A percentile compares a stretch with the other conserved stretches of the same genome.
phyloP scores from a whole-genome alignment of 2,888 invertebrate genomes.

The Drepana falcataria region DNA sequence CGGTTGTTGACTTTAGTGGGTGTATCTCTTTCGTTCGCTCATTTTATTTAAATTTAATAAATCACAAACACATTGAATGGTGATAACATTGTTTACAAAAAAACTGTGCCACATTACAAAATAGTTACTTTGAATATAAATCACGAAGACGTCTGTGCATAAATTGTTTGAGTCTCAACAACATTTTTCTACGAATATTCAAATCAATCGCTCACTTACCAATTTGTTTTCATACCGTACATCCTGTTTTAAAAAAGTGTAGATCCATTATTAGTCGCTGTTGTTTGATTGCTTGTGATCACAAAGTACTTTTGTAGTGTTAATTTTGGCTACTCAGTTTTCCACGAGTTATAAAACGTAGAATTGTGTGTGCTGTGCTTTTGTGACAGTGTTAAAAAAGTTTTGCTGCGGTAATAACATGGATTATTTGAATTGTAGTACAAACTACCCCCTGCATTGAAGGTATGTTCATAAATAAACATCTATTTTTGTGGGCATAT shows the following conservation, averaged over 20 bases:
- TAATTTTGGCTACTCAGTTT: background rate
- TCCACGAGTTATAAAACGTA: background rate
- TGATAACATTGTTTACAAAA: background rate
- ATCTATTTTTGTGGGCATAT: conserved; percentile 16
- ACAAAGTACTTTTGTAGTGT: background rate
- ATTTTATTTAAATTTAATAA: conserved; percentile 11
- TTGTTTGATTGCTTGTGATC: conserved; percentile 25
- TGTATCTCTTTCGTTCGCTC: conserved; percentile 27
- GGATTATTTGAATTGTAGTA: conserved; percentile 31
- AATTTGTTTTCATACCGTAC: conserved; percentile 37
- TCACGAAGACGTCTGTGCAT: background rate
- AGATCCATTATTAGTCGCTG: conserved; percentile 23
- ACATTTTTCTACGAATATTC: conserved; percentile 15
- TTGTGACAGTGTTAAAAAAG: conserved; percentile 9
- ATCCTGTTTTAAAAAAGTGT: conserved; percentile 39
- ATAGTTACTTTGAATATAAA: background rate
- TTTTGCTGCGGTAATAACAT: conserved; percentile 23
- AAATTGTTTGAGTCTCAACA: conserved; percentile 5
- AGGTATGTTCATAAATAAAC: conserved; percentile 43
- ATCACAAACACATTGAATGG: background rate
- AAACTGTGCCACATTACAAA: background rate
- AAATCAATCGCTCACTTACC: conserved; percentile 14
- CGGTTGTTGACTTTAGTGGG: conserved; percentile 67
- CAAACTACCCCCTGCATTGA: conserved; percentile 40
- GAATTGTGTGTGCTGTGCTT: conserved; percentile 4